These are phyloP conservation scores for Motacilla alba DNA, from an alignment of 2,113 vertebrate species.

Conservation along the genomic window DNA sequence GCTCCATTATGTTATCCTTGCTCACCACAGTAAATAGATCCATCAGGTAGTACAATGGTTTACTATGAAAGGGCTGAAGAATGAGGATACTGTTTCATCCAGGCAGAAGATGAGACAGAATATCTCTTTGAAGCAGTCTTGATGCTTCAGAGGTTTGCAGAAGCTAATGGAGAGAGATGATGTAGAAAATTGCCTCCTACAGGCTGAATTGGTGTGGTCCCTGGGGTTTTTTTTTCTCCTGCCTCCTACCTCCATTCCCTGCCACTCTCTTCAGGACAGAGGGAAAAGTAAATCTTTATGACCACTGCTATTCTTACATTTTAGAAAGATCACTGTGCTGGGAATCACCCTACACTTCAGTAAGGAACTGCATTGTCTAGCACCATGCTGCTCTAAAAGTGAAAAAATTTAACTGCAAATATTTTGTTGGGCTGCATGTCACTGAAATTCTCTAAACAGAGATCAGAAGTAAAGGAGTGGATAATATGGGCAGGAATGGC, in stretches of 20 bases:
- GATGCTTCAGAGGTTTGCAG: background rate
- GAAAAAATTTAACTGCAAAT: background rate
- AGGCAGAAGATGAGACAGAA: background rate
- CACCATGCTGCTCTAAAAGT: background rate
- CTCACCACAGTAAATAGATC: background rate
- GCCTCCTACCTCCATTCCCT: background rate
- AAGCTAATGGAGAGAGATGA: constrained; percentile 7
- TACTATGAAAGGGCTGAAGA: background rate
- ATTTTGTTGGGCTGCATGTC: background rate
- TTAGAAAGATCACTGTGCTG: background rate
- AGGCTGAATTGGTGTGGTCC: constrained; percentile 20
- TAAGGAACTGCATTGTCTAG: background rate
- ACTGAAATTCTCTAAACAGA: background rate
- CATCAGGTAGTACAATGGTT: background rate
- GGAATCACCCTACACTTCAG: background rate
- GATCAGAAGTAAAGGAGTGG: background rate
- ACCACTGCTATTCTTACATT: background rate
- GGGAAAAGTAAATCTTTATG: constrained; percentile 9
- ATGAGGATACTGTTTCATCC: background rate
- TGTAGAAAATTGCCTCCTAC: constrained; percentile 2
- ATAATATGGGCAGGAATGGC: background rate
- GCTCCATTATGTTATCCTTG: background rate
- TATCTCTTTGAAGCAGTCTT: constrained; percentile 20
- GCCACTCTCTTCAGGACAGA: background rate
- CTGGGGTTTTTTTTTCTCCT: background rate